These are phyloP conservation scores for Cynopterus sphinx DNA, from an alignment of 2,797 vertebrate genomes.

Conservation along the genomic window DNA sequence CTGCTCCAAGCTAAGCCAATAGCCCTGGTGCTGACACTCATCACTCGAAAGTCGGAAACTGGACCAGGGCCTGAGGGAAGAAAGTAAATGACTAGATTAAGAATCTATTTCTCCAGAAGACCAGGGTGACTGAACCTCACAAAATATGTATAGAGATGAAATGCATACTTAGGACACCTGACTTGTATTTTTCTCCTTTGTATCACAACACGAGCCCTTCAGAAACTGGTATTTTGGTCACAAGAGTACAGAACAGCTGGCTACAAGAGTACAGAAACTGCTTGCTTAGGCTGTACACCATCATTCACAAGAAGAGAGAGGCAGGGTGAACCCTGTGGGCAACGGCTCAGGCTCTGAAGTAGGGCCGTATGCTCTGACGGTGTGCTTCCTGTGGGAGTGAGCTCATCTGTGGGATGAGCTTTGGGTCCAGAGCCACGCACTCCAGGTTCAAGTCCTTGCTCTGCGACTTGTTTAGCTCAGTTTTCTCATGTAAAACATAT, in stretches of 20 bases:
- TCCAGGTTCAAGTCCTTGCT: not conserved
- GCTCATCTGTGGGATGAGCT: not conserved
- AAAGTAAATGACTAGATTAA: not conserved
- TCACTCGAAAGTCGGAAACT: slow-evolving; percentile 62
- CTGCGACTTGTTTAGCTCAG: not conserved
- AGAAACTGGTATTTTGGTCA: not conserved
- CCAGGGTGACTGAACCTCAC: not conserved
- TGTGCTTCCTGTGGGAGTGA: not conserved
- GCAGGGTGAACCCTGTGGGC: fast-evolving
- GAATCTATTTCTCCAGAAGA: not conserved
- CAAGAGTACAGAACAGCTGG: not conserved
- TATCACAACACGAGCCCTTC: not conserved
- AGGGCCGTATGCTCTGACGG: not conserved
- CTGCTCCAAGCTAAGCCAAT: slow-evolving; percentile 74
- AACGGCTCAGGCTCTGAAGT: not conserved
- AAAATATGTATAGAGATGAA: not conserved
- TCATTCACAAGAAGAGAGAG: not conserved
- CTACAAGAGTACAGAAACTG: not conserved
- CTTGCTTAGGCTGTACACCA: not conserved
- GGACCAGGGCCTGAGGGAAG: slow-evolving; percentile 61
- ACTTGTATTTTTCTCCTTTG: not conserved
- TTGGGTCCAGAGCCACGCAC: not conserved
- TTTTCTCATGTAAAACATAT: not conserved
- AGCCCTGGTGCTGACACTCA: not conserved
- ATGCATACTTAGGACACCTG: not conserved